Percentiles rank a stretch among this genome's conserved stretches.
These are phyloP conservation scores for Anagyrus pseudococci DNA, from an alignment of 2,888 invertebrate species.

Conservation along the genomic window DNA sequence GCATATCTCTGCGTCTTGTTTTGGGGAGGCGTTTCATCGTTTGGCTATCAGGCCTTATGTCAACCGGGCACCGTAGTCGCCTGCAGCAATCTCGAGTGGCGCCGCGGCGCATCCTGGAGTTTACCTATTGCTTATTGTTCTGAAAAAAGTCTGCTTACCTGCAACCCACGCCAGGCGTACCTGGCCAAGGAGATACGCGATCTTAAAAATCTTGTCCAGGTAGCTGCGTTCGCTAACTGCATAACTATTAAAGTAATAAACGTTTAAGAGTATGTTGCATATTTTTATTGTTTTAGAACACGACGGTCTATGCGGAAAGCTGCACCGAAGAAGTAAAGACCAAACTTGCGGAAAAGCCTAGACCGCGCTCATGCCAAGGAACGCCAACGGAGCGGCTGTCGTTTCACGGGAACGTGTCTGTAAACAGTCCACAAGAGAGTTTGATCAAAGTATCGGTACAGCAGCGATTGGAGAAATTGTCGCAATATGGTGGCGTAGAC, in stretches of 20 bases:
- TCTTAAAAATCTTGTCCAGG: constrained; percentile 58
- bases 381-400: constrained; percentile 29
- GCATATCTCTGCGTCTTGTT: constrained; percentile 62
- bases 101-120: constrained; percentile 63
- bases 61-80: constrained; percentile 67
- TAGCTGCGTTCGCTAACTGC: too few species aligned
- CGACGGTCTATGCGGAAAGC: constrained; percentile 42
- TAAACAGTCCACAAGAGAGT: not conserved
- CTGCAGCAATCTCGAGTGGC: constrained; percentile 71
- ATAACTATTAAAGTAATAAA: too few species aligned
- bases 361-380: constrained; percentile 34
- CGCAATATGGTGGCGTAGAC: constrained; percentile 65
- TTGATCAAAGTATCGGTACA: constrained; percentile 36
- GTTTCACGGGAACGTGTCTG: not conserved
- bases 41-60: constrained; percentile 66
- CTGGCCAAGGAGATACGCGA: constrained; percentile 63
- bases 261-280: not conserved
- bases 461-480: constrained; percentile 64
- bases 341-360: constrained; percentile 49
- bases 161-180: constrained; percentile 66
- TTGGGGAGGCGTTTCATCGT: constrained; percentile 60
- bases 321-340: constrained; percentile 47
- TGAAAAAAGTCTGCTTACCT: constrained; percentile 69
- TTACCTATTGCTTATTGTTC: constrained; percentile 70
- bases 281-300: constrained; percentile 44